A percentile compares a stretch with the other conserved stretches of the same genome.
phyloP scores from a whole-genome alignment of 2,797 vertebrate genomes.

The Gobio occitaniae region DNA sequence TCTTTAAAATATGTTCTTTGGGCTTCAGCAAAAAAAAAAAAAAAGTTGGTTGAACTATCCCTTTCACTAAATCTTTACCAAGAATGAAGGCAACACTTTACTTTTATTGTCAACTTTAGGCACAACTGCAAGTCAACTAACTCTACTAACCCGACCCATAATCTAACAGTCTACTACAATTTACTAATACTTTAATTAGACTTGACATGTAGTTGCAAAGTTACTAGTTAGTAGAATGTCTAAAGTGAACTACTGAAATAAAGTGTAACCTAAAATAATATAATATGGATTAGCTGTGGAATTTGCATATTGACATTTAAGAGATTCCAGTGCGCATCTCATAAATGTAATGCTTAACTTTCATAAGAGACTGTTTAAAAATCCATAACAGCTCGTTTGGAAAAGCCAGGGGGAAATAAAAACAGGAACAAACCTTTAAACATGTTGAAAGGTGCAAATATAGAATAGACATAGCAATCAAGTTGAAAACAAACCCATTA shows the following conservation, averaged over 20 bases:
- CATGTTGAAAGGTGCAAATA: background rate
- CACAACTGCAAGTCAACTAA: background rate
- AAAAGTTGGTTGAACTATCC: background rate
- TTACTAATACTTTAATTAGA: background rate
- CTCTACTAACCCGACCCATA: background rate
- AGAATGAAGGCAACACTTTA: background rate
- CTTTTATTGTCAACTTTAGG: background rate
- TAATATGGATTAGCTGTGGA: background rate
- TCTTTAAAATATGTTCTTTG: background rate
- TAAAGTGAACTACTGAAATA: background rate
- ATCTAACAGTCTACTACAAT: too few species aligned
- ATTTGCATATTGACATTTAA: slow-evolving; percentile 23
- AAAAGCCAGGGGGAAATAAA: background rate
- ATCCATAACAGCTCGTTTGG: slow-evolving; percentile 1
- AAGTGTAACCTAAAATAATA: background rate
- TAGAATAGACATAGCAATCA: background rate
- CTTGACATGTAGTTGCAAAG: background rate
- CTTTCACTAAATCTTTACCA: background rate
- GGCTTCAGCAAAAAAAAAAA: background rate
- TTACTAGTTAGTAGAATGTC: background rate
- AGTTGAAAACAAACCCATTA: background rate
- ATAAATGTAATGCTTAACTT: background rate
- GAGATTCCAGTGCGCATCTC: background rate
- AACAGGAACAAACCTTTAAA: background rate
- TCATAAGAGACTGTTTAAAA: background rate